A percentile compares a stretch with the other conserved stretches of the same genome.
These are phyloP conservation scores for Caenorhabditis virilis DNA, from an alignment of 2,888 invertebrate genomes.

Conservation along the genomic window DNA sequence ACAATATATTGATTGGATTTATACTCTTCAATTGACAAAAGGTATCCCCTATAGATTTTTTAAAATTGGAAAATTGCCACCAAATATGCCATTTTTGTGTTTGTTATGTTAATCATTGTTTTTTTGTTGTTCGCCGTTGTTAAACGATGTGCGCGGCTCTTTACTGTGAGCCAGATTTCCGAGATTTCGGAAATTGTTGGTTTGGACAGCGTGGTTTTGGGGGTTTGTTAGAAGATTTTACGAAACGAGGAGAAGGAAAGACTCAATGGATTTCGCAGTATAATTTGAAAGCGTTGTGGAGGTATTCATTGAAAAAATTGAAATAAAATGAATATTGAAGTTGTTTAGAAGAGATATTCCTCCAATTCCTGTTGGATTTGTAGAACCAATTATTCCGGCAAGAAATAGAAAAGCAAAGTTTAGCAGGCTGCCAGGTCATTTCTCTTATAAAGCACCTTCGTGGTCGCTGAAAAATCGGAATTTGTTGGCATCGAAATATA, in stretches of 20 bases:
- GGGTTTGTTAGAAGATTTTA: constrained; percentile 25
- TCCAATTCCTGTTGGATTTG: constrained; percentile 16
- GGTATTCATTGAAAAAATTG: constrained; percentile 3
- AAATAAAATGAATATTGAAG: too few relatives aligned
- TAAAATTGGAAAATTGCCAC: not conserved
- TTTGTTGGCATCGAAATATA: constrained; percentile 26
- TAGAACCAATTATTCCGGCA: constrained; percentile 25
- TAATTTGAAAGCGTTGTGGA: constrained; percentile 41
- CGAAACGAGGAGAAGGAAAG: not conserved
- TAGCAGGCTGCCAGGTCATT: constrained; percentile 30
- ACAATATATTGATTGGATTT: constrained; percentile 87
- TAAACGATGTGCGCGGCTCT: constrained; percentile 18
- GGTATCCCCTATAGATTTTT: constrained; percentile 11
- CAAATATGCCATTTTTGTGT: not conserved
- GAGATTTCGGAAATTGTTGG: constrained; percentile 26
- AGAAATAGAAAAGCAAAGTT: constrained; percentile 10
- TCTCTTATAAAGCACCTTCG: constrained; percentile 8
- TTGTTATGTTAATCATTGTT: not conserved
- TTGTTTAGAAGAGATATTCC: constrained; percentile 18
- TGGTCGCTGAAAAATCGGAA: constrained; percentile 30
- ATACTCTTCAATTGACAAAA: constrained; percentile 76
- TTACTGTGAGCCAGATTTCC: constrained; percentile 26
- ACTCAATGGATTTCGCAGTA: constrained; percentile 42
- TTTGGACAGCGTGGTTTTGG: constrained; percentile 43
- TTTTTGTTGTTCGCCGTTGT: not conserved